Evolutionary conservation across 2,797 vertebrate genomes (phyloP), one percentile per base, ranked within the genome.

Genomic region (Botia almorhae): DNA sequence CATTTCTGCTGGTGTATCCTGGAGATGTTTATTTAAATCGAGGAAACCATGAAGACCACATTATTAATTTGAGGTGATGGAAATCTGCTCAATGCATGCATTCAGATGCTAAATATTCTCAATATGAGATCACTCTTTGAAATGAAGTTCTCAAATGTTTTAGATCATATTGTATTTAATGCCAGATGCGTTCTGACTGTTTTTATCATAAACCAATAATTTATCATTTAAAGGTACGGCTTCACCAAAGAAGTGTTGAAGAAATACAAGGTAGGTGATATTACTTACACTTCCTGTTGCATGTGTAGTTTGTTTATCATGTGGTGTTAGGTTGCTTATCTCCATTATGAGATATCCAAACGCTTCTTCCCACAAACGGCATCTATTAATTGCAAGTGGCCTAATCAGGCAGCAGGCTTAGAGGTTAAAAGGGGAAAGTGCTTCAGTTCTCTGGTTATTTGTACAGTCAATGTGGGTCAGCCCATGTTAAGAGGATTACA

Each of bases 41-140:
- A 1, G 97, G 98, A 82, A 99, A 98, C 88, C 97, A 98, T 0
- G 97, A 99, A 88, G 97, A 99, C 89, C 95, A 97, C 17, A 94
- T 98, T 46, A 94, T 99, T 85, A 98, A 99, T 84, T 89, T 98
- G 87, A 95, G 96, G 97, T 98, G 68, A 74, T 65, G 48, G 3
- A 60, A 23, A 29, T 43, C 14, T 76, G 19, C 53, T 23, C 2
- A 53, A 46, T 2, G n/a, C 3, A 19, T 58, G 11, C 21, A n/a
- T 68, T 46, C 39, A 29, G 21, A 19, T 61, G 6, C 26, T 26
- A 26, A 60, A 83, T 2, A n/a, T 19, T 17, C 6, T 51, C 4
- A 51, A 17, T 33, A 33, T 33, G 33, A 33, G 33, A 33, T 33
- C 4, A 33, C 33, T 33, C 0, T 33, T 3, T 33, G 1, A 33